Base-by-base conservation (phyloP, 2,888 invertebrate genomes). In the Melanchra persicariae region DNA sequence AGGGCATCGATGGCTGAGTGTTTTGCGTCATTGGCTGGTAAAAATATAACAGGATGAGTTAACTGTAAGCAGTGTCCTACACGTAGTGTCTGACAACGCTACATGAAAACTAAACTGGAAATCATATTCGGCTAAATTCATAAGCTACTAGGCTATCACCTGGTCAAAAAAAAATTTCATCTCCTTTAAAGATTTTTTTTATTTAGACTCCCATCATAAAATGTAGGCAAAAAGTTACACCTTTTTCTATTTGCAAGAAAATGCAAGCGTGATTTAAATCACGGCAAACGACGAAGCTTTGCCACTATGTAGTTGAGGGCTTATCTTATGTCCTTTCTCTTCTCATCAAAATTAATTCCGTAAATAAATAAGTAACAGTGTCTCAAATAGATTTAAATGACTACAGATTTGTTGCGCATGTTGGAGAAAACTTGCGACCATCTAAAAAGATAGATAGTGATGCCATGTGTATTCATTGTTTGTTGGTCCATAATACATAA, bases 1-100 rank as follows among this genome's bases (percentile, higher is more conserved):
- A 96, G 87, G 15, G 96, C 95, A 74, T 96, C 96, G 79, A 96
- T 95, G 54, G 96, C 96, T 0, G 96, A 93, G 76, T 96, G 91
- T 87, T 93, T 96, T 19, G 95, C 93, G 70, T 93, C 91, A 49
- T 91, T 87, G 15, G 95, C 96, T 96, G 86, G 47, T 71, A 70
- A 66, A 65, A 63, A 64, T 19, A 51, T 15, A 22, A 73, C n/a
- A 34, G 9, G 19, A 61, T 47, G 47, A 6, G 17, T 63, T 47
- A 52, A 30, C 12, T 26, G 24, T 52, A 8, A 52, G 26, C 0
- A 24, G 22, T 12, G 51, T 2, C 12, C 24, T 51, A 7, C 1
- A 12, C n/a, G n/a, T n/a, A 1, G n/a, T 43, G 15, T 15, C 45
- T 19, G 19, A 45, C 4, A 51, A 2, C 6, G 5, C 15, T 40